phyloP scores from a whole-genome alignment of 2,113 vertebrate genomes.

The Rhinogobius similis region DNA sequence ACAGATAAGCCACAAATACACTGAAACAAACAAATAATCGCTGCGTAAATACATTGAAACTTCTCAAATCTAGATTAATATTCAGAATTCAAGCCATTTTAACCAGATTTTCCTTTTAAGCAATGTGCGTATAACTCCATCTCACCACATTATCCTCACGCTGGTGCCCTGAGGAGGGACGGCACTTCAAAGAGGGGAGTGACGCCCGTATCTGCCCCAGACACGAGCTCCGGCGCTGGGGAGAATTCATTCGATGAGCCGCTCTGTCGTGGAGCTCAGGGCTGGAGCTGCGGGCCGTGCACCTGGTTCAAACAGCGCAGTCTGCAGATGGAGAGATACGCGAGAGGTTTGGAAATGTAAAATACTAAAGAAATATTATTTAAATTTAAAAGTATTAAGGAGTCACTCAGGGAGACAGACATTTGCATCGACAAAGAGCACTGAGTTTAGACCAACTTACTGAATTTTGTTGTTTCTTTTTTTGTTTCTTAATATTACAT shows the following conservation, averaged over 20 bases:
- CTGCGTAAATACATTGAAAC: background rate
- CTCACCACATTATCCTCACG: conserved; percentile 67
- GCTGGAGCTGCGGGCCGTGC: conserved; percentile 40
- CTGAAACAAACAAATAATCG: background rate
- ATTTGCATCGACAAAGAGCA: background rate
- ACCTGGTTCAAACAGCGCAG: conserved; percentile 36
- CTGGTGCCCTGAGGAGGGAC: conserved; percentile 53
- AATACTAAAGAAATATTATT: background rate
- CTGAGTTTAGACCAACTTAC: background rate
- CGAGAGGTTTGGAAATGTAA: conserved; percentile 45
- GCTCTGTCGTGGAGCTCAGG: conserved; percentile 48
- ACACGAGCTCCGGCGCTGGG: conserved; percentile 59
- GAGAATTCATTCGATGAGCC: conserved; percentile 63
- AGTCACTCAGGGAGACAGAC: conserved; percentile 7
- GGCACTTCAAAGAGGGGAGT: conserved; percentile 73
- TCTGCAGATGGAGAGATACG: conserved; percentile 18
- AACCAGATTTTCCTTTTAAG: background rate
- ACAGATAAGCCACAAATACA: background rate
- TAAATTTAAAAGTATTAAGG: conserved; percentile 8
- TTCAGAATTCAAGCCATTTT: background rate
- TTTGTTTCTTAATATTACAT: too few species aligned
- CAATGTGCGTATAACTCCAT: conserved; percentile 18
- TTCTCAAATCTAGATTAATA: background rate
- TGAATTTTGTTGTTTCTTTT: background rate
- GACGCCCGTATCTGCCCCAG: conserved; percentile 69